phyloP scores from a whole-genome alignment of 2,888 invertebrate species.

The Ichneumon xanthorius region DNA sequence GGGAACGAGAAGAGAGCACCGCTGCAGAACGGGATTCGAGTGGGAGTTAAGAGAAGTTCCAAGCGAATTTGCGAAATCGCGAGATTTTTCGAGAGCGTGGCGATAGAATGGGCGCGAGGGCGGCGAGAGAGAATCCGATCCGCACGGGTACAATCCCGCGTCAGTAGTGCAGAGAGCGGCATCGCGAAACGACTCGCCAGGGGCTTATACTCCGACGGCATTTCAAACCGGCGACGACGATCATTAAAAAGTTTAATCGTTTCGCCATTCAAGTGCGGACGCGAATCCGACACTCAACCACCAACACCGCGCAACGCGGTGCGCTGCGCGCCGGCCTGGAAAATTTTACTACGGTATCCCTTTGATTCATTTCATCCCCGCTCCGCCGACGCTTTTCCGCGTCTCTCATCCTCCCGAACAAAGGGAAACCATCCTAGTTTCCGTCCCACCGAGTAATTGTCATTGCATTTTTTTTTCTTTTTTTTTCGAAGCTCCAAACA shows the following conservation, averaged over 20 bases:
- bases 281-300: conserved; percentile 77
- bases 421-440: conserved; percentile 24
- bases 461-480: not conserved
- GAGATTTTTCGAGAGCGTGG: conserved; percentile 33
- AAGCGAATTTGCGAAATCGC: conserved; percentile 2
- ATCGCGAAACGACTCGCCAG: conserved; percentile 59
- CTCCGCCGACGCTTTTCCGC: conserved; percentile 24
- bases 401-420: conserved; percentile 14
- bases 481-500: not conserved
- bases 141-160: conserved; percentile 60
- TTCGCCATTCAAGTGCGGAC: conserved; percentile 76
- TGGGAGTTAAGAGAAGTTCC: conserved; percentile 15
- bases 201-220: conserved; percentile 77
- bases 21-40: conserved; percentile 2
- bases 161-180: conserved; percentile 59
- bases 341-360: conserved; percentile 76
- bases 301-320: conserved; percentile 9
- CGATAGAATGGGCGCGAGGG: conserved; percentile 22
- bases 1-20: conserved; percentile 10
- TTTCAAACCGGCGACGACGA: conserved; percentile 79
- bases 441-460: conserved; percentile 14
- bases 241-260: conserved; percentile 83
- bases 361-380: conserved; percentile 53
- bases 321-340: conserved; percentile 51
- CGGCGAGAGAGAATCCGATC: conserved; percentile 15